phyloP scores from a whole-genome alignment of 2,113 vertebrate genomes.

The Hippocampus mohnikei region DNA sequence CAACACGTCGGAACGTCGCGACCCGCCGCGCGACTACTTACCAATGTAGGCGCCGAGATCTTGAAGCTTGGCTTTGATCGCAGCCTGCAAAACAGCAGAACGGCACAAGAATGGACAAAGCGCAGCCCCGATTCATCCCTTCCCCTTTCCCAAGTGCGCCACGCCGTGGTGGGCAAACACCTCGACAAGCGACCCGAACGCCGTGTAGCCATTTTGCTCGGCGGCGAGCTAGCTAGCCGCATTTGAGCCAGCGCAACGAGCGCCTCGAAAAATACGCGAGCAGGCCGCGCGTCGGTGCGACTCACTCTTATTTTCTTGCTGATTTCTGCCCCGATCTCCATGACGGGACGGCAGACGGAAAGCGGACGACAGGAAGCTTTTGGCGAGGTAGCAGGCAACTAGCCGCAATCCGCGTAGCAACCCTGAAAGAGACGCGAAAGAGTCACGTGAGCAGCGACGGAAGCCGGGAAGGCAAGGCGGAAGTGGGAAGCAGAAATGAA shows the following conservation, averaged over 20 bases:
- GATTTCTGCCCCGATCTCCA: slow-evolving; percentile 79
- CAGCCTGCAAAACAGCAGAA: slow-evolving; percentile 73
- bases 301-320: slow-evolving; percentile 78
- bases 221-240: slow-evolving; percentile 8
- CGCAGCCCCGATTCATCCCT: background rate
- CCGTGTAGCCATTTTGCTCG: slow-evolving; percentile 2
- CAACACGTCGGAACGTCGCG: background rate
- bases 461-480: background rate
- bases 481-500: too few species aligned
- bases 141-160: background rate
- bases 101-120: background rate
- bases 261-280: too few species aligned
- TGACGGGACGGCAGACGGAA: slow-evolving; percentile 19
- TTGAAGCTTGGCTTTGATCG: slow-evolving; percentile 95
- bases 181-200: slow-evolving; percentile 10
- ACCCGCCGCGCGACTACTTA: slow-evolving; percentile 64
- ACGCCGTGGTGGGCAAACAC: background rate
- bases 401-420: background rate
- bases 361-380: background rate
- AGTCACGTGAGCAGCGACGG: slow-evolving; percentile 26
- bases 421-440: background rate
- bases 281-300: background rate
- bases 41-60: slow-evolving; percentile 96
- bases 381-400: background rate
- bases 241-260: background rate